Conservation (phyloP, 2,113 vertebrate species). For the Oncorhynchus masou region DNA sequence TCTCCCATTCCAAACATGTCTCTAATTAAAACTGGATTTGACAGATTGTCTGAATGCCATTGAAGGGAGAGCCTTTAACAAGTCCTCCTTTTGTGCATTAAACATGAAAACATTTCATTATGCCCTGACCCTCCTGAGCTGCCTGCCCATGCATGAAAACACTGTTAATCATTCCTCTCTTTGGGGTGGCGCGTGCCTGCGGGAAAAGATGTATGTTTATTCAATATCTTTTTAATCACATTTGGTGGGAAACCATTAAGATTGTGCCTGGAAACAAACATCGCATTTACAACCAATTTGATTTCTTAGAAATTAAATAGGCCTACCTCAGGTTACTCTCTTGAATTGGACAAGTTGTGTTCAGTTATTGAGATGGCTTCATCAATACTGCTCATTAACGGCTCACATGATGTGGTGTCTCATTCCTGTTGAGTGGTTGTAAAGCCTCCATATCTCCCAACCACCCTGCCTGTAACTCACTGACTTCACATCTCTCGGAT, state of each 20-base stretch:
- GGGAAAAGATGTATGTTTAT: slow-evolving; percentile 36
- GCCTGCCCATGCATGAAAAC: slow-evolving; percentile 22
- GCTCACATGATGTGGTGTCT: too few species aligned
- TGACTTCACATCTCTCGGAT: too few species aligned
- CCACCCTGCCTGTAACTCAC: too few species aligned
- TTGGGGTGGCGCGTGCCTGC: slow-evolving; percentile 16
- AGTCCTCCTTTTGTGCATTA: not conserved
- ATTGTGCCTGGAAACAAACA: slow-evolving; percentile 8
- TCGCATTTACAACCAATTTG: not conserved
- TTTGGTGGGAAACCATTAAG: slow-evolving; percentile 43
- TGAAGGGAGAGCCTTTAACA: not conserved
- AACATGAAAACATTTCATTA: slow-evolving; percentile 13
- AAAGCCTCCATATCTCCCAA: too few species aligned
- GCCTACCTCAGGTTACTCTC: not conserved
- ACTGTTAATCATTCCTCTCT: slow-evolving; percentile 36
- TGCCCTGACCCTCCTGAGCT: not conserved
- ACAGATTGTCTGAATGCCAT: slow-evolving; percentile 14
- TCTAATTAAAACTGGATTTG: slow-evolving; percentile 23
- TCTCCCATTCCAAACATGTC: not conserved
- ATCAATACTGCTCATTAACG: too few species aligned
- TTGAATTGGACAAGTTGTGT: not conserved
- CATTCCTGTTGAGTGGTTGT: too few species aligned
- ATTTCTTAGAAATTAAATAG: not conserved
- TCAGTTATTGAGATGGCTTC: too few species aligned
- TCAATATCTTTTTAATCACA: slow-evolving; percentile 53